A percentile compares a stretch with the other conserved stretches of the same genome.
These are phyloP conservation scores for Pimpla rufipes DNA, from an alignment of 2,888 invertebrate genomes.

Conservation along the genomic window DNA sequence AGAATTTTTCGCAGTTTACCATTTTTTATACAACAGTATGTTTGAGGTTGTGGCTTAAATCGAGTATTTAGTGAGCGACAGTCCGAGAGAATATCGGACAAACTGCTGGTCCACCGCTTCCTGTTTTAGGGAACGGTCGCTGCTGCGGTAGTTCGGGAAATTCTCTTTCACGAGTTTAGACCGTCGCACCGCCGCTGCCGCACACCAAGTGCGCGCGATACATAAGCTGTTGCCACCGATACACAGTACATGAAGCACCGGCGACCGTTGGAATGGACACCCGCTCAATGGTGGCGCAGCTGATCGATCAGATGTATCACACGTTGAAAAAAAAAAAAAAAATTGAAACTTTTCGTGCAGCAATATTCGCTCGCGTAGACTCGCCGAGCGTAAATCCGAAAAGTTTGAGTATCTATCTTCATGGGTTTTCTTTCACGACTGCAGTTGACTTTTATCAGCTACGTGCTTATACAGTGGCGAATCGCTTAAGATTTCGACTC, in stretches of 20 bases:
- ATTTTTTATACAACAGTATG: background rate
- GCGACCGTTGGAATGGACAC: background rate
- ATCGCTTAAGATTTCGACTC: background rate
- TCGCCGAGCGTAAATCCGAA: slow-evolving; percentile 45
- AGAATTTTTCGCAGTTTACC: too few relatives aligned
- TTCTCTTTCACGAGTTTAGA: slow-evolving; percentile 49
- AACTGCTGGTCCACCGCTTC: background rate
- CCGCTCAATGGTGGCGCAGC: background rate
- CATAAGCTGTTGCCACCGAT: slow-evolving; percentile 26
- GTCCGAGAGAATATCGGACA: slow-evolving; percentile 24
- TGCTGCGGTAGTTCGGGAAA: slow-evolving; percentile 54
- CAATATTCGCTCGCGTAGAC: slow-evolving; percentile 22
- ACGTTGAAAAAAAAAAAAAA: slow-evolving; percentile 16
- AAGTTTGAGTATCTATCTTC: slow-evolving; percentile 53
- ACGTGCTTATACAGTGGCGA: slow-evolving; percentile 10
- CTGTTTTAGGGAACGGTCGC: slow-evolving; percentile 15
- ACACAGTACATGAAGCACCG: background rate
- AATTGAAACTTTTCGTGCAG: slow-evolving; percentile 38
- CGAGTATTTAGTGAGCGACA: background rate
- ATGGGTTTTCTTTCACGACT: slow-evolving; percentile 1
- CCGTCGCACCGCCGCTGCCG: slow-evolving; percentile 24
- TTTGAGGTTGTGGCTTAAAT: background rate
- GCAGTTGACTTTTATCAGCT: slow-evolving; percentile 36
- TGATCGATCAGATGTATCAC: slow-evolving; percentile 4
- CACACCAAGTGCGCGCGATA: slow-evolving; percentile 9